Percentiles rank a stretch among this genome's conserved stretches.
Conservation (phyloP, 2,797 vertebrate genomes). For the Knipowitschia caucasica region DNA sequence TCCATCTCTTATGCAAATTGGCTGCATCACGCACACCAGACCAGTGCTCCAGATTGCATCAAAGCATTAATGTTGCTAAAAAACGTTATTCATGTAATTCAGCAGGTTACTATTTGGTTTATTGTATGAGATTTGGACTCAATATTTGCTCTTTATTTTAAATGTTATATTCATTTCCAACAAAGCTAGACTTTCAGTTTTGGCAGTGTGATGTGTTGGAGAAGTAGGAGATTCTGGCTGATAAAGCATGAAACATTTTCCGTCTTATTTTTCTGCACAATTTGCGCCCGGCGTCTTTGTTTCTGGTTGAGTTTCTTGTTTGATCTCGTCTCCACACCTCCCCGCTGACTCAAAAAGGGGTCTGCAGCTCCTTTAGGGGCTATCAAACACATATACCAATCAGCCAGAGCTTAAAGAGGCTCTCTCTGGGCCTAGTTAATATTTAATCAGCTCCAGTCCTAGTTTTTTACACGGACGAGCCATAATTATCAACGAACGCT, state of each 20-base stretch:
- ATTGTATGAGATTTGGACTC: neutral
- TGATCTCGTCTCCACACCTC: constrained; percentile 34
- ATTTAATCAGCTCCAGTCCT: constrained; percentile 75
- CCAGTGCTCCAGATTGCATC: constrained; percentile 14
- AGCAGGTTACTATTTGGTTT: neutral
- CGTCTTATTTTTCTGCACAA: constrained; percentile 14
- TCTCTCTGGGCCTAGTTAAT: constrained; percentile 65
- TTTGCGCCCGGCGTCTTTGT: constrained; percentile 36
- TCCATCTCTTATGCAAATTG: constrained; percentile 28
- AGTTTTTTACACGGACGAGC: constrained; percentile 63
- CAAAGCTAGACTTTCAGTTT: neutral
- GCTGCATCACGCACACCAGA: constrained; percentile 12
- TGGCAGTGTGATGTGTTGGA: neutral
- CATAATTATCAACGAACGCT: constrained; percentile 55
- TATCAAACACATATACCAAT: constrained; percentile 69
- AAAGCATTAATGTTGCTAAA: constrained; percentile 1
- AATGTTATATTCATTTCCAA: neutral
- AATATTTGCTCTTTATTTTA: neutral
- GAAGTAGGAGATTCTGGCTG: neutral
- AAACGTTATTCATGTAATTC: neutral
- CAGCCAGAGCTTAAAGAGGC: constrained; percentile 63
- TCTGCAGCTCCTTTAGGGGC: constrained; percentile 58
- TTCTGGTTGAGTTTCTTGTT: constrained; percentile 34
- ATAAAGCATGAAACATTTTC: neutral
- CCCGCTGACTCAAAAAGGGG: constrained; percentile 30